Conservation (phyloP, 2,888 invertebrate species). For the Adineta ricciae region DNA sequence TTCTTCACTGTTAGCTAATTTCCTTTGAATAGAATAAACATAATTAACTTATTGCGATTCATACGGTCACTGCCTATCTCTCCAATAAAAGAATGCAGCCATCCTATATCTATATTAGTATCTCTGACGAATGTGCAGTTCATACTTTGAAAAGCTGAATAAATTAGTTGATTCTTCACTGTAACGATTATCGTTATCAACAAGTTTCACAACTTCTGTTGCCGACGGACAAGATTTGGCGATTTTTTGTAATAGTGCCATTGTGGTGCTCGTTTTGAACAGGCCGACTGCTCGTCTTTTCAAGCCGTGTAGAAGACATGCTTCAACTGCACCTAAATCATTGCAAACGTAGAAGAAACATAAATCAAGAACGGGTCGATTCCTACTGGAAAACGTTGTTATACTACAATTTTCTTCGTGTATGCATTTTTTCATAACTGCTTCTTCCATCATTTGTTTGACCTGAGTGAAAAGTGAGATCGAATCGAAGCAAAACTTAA, state of each 20-base stretch:
- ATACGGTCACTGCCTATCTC: not conserved
- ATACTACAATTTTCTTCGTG: conserved; percentile 83
- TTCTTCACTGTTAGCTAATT: not conserved
- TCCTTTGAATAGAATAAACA: not conserved
- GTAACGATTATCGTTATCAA: conserved; percentile 63
- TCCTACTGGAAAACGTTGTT: conserved; percentile 69
- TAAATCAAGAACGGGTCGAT: too few species aligned
- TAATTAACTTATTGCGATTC: not conserved
- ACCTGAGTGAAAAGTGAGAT: conserved; percentile 53
- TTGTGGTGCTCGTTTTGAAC: conserved; percentile 82
- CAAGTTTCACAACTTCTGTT: conserved; percentile 62
- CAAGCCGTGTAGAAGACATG: conserved; percentile 63
- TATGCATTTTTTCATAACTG: conserved; percentile 79
- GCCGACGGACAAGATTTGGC: conserved; percentile 62
- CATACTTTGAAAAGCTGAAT: not conserved
- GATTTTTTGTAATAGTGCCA: conserved; percentile 74
- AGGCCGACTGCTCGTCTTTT: conserved; percentile 62
- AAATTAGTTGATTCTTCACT: conserved; percentile 41
- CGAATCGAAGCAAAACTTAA: not conserved
- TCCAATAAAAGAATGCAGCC: too few species aligned
- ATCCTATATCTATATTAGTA: too few species aligned
- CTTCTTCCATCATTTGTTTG: conserved; percentile 89
- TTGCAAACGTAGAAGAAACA: not conserved
- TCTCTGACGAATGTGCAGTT: too few species aligned
- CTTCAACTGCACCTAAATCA: conserved; percentile 66